These are phyloP conservation scores for Melipona bicolor DNA, from an alignment of 2,888 invertebrate species.

Conservation along the genomic window DNA sequence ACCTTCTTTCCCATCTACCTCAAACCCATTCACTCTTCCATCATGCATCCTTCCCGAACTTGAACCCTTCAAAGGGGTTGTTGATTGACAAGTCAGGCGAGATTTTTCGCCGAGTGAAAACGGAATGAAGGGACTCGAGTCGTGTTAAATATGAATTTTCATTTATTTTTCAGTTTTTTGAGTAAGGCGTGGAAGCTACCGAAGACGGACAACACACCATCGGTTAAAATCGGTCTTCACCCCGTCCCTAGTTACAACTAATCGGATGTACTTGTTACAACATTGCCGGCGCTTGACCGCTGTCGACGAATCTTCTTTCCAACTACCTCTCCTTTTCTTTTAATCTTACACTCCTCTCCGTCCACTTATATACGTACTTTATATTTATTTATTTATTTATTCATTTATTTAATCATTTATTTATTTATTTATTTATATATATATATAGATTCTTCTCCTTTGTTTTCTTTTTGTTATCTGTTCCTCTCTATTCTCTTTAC, in stretches of 20 bases:
- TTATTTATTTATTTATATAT: background rate
- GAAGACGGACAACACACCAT: slow-evolving; percentile 68
- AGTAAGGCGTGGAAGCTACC: slow-evolving; percentile 70
- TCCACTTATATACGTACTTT: slow-evolving; percentile 28
- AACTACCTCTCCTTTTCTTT: slow-evolving; percentile 3
- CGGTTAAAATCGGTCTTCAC: slow-evolving; percentile 61
- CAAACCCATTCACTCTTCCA: too few relatives aligned
- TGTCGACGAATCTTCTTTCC: slow-evolving; percentile 29
- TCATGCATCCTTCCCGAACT: too few relatives aligned
- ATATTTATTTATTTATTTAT: slow-evolving; percentile 7
- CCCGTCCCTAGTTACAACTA: slow-evolving; percentile 61
- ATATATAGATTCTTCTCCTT: slow-evolving; percentile 17
- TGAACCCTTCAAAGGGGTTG: too few relatives aligned
- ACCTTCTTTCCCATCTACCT: too few relatives aligned
- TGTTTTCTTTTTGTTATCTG: slow-evolving; percentile 16
- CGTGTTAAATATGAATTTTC: slow-evolving; percentile 59
- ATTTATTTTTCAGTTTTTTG: slow-evolving; percentile 61
- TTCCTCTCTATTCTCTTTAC: slow-evolving; percentile 26
- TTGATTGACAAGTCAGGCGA: background rate
- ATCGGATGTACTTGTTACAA: slow-evolving; percentile 53
- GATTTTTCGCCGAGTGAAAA: background rate
- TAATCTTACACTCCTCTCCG: background rate
- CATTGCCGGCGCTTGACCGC: slow-evolving; percentile 53
- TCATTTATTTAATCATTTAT: slow-evolving; percentile 1
- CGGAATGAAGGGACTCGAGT: slow-evolving; percentile 28